Evolutionary conservation across 2,888 invertebrate species (phyloP).

Genomic region (Luperina testacea): DNA sequence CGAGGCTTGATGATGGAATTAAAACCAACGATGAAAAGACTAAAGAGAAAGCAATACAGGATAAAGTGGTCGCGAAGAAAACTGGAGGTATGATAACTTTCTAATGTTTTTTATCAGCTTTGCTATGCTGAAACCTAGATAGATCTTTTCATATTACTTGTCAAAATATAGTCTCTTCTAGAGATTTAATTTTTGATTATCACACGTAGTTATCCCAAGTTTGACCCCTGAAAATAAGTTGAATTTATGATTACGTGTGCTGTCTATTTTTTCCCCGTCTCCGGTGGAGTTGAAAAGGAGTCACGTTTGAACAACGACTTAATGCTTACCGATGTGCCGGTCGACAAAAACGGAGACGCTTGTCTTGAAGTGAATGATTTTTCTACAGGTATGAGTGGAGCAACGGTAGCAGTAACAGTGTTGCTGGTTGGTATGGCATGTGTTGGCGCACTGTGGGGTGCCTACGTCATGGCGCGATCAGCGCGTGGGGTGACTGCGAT

Average conservation of each 20-base stretch:
- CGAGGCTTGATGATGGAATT: constrained; percentile 13
- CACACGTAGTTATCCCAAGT: background rate
- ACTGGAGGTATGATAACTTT: constrained; percentile 39
- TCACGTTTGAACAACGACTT: background rate
- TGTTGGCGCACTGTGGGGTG: constrained; percentile 57
- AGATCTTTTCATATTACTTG: background rate
- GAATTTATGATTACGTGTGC: background rate
- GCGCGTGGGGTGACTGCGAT: constrained; percentile 67
- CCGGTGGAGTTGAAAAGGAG: background rate
- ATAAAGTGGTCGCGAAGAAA: constrained; percentile 16
- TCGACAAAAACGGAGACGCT: background rate
- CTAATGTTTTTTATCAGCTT: background rate
- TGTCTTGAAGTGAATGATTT: background rate
- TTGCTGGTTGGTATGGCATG: constrained; percentile 60
- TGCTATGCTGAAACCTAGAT: background rate
- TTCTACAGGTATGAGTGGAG: constrained; percentile 68
- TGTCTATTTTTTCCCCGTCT: too few relatives aligned
- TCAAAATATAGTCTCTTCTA: background rate
- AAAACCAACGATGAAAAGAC: constrained; percentile 19
- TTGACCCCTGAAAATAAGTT: background rate
- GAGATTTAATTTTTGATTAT: background rate
- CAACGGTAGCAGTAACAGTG: constrained; percentile 68
- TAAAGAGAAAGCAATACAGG: background rate
- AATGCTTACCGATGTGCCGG: background rate
- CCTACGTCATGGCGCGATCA: constrained; percentile 61